Percentiles rank a stretch among this genome's conserved stretches.
Evolutionary conservation across 2,888 invertebrate genomes (phyloP).

Genomic region (Coenonympha glycerion): DNA sequence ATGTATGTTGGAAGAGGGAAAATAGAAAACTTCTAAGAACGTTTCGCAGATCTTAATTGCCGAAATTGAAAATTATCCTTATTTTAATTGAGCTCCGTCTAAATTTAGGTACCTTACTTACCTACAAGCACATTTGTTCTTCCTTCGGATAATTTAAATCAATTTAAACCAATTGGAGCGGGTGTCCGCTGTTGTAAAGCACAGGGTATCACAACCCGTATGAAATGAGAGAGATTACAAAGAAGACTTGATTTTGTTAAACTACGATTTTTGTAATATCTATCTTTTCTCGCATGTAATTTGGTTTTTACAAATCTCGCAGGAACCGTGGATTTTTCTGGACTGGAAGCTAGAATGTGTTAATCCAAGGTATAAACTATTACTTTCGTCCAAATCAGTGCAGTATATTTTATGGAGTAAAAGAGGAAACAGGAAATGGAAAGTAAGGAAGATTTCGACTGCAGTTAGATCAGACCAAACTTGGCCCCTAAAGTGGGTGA

Average conservation of each 20-base stretch:
- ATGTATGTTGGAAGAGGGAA: neutral
- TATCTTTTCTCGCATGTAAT: no score
- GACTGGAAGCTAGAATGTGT: no score
- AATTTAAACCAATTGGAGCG: slow-evolving; percentile 66
- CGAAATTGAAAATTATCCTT: slow-evolving; percentile 42
- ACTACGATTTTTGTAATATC: neutral
- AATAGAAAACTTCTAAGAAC: slow-evolving; percentile 20
- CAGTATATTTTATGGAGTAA: no score
- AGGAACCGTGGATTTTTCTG: no score
- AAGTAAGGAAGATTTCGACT: no score
- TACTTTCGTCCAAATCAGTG: no score
- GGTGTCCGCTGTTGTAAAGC: slow-evolving; percentile 18
- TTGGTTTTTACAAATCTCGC: no score
- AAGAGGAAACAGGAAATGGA: no score
- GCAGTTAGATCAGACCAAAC: no score
- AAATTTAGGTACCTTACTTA: slow-evolving; percentile 23
- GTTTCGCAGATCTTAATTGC: slow-evolving; percentile 24
- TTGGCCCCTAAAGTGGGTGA: no score
- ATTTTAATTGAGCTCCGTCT: slow-evolving; percentile 38
- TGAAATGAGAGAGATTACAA: slow-evolving; percentile 15
- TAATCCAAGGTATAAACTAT: no score
- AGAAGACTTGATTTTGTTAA: neutral
- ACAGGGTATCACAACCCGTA: slow-evolving; percentile 1
- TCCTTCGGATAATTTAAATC: slow-evolving; percentile 53
- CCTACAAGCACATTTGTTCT: slow-evolving; percentile 42